Percentiles rank a stretch among this genome's conserved stretches.
Evolutionary conservation across 2,797 vertebrate species (phyloP).

Genomic region (Gambelia wislizenii): DNA sequence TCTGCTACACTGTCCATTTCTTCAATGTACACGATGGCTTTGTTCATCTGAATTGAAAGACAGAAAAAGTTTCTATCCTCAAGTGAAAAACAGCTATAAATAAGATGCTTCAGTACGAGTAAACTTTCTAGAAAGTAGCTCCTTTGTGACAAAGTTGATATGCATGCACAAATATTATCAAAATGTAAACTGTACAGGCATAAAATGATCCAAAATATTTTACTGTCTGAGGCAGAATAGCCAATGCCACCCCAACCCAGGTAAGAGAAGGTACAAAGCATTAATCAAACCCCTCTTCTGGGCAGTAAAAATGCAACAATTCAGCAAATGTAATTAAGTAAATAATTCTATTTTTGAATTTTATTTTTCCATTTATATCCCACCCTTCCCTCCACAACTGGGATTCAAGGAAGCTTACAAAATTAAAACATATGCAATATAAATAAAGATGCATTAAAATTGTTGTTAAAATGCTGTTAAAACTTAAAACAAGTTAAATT

Average conservation of each 20-base stretch:
- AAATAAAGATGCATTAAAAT: too few relatives aligned
- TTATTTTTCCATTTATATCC: too few relatives aligned
- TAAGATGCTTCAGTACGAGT: not conserved
- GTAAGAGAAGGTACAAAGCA: not conserved
- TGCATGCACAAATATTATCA: not conserved
- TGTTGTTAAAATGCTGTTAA: too few relatives aligned
- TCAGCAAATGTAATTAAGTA: not conserved
- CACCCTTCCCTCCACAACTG: too few relatives aligned
- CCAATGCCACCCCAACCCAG: too few relatives aligned
- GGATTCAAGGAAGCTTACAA: too few relatives aligned
- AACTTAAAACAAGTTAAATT: too few relatives aligned
- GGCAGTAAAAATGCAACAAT: not conserved
- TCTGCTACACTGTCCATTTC: constrained; percentile 90
- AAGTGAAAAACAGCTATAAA: constrained; percentile 10
- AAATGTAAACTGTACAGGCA: not conserved
- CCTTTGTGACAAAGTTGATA: not conserved
- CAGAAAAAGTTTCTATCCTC: not conserved
- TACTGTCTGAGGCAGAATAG: not conserved
- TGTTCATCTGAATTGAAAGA: constrained; percentile 81
- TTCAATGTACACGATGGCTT: constrained; percentile 90
- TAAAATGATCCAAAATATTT: not conserved
- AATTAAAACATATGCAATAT: too few relatives aligned
- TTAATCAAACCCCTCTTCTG: not conserved
- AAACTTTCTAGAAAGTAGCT: not conserved
- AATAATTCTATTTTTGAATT: not conserved